Evolutionary conservation across 23 tunicate species (phyloP).

Genomic region (Aplidium turbinatum): DNA sequence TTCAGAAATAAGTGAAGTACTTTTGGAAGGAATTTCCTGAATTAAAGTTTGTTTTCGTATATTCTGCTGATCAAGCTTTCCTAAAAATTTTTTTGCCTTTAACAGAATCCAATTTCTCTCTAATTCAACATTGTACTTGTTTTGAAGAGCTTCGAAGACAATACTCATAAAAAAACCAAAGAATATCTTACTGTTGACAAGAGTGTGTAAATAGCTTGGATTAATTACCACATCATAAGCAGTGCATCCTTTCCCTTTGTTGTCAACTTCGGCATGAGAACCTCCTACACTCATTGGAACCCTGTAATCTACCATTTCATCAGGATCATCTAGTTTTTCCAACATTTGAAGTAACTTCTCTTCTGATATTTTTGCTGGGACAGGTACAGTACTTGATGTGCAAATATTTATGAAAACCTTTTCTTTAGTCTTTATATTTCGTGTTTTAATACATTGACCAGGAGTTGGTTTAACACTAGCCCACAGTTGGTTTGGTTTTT

Average conservation of each 20-base stretch:
- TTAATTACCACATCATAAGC: slow-evolving; percentile 87
- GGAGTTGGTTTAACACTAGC: slow-evolving; percentile 82
- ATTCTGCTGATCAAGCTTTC: slow-evolving; percentile 68
- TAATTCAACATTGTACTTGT: slow-evolving; percentile 64
- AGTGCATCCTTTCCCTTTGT: slow-evolving; percentile 71
- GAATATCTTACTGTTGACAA: slow-evolving; percentile 61
- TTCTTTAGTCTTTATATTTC: slow-evolving; percentile 57
- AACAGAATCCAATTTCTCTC: slow-evolving; percentile 82
- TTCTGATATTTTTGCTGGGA: slow-evolving; percentile 70
- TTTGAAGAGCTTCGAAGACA: slow-evolving; percentile 68
- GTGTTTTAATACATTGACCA: slow-evolving; percentile 85
- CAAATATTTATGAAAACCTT: slow-evolving; percentile 87
- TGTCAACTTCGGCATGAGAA: slow-evolving; percentile 87
- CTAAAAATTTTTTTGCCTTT: slow-evolving; percentile 72
- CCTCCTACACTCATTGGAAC: slow-evolving; percentile 93
- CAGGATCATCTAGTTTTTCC: slow-evolving; percentile 55
- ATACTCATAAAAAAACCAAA: slow-evolving; percentile 92
- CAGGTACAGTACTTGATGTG: slow-evolving; percentile 80
- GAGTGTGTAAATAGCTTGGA: slow-evolving; percentile 62
- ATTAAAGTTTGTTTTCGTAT: slow-evolving; percentile 66
- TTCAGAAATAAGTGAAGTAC: slow-evolving; percentile 17
- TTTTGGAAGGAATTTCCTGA: slow-evolving; percentile 61
- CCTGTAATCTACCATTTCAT: slow-evolving; percentile 74
- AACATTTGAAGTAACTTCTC: slow-evolving; percentile 57
- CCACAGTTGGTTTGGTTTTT: slow-evolving; percentile 22